phyloP scores from a whole-genome alignment of 2,888 invertebrate species.

The Flexamia atlantica region DNA sequence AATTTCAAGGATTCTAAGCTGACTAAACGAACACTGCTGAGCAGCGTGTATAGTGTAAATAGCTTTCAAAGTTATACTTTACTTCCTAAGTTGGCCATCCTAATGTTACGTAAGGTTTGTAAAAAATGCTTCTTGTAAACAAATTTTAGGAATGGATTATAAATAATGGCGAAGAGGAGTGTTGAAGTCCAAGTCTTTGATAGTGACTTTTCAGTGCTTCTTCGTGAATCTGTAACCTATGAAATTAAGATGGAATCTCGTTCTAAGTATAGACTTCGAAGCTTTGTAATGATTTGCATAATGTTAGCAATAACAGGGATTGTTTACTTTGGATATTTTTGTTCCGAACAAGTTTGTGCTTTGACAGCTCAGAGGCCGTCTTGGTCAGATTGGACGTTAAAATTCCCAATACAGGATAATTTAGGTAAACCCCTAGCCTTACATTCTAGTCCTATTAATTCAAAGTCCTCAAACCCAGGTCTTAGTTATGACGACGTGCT shows the following conservation, averaged over 20 bases:
- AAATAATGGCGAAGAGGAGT: constrained; percentile 78
- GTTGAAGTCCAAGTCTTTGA: constrained; percentile 89
- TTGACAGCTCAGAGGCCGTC: constrained; percentile 69
- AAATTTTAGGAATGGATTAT: constrained; percentile 41
- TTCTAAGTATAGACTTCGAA: constrained; percentile 83
- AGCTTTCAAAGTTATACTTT: too few relatives aligned
- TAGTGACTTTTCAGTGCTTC: constrained; percentile 88
- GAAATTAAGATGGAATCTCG: constrained; percentile 91
- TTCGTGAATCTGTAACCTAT: constrained; percentile 85
- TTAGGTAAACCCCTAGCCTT: constrained; percentile 76
- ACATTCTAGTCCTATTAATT: constrained; percentile 70
- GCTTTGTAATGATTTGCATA: constrained; percentile 89
- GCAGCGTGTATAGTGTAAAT: too few relatives aligned
- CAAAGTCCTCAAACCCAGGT: constrained; percentile 75
- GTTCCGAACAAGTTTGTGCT: constrained; percentile 87
- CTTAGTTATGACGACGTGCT: constrained; percentile 92
- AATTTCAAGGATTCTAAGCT: too few relatives aligned
- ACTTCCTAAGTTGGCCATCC: background rate
- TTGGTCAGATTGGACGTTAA: constrained; percentile 71
- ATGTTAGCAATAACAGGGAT: constrained; percentile 90
- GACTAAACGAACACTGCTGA: too few relatives aligned
- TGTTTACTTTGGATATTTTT: constrained; percentile 93
- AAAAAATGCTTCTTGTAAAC: constrained; percentile 57
- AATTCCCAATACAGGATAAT: constrained; percentile 72
- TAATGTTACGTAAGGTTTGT: background rate